Conservation (phyloP, 2,888 invertebrate genomes). For the Troglohyphantes excavatus region DNA sequence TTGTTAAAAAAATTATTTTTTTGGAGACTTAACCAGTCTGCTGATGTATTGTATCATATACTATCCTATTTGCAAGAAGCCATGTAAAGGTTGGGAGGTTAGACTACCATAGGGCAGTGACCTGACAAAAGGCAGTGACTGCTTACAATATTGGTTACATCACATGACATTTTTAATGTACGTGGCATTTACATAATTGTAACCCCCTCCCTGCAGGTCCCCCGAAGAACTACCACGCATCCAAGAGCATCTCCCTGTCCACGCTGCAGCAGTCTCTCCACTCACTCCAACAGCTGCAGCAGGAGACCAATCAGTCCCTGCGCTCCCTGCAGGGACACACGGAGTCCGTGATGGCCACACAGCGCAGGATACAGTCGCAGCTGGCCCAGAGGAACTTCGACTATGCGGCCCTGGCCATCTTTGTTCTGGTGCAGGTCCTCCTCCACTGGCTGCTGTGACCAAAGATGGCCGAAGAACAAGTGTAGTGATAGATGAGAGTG, state of each 20-base stretch:
- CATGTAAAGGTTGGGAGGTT: no score
- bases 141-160: no score
- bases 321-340: constrained; percentile 67
- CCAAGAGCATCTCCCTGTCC: constrained; percentile 55
- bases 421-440: constrained; percentile 72
- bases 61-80: no score
- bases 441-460: constrained; percentile 77
- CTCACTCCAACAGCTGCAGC: constrained; percentile 61
- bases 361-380: constrained; percentile 59
- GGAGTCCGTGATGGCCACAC: constrained; percentile 71
- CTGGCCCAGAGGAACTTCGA: constrained; percentile 50
- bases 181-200: no score
- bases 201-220: constrained; percentile 50
- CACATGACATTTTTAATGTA: no score
- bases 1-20: no score
- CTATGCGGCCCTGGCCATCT: constrained; percentile 52
- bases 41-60: no score
- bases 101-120: no score
- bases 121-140: no score
- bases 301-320: constrained; percentile 69
- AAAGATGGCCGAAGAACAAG: no score
- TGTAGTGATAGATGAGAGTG: no score
- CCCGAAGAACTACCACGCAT: constrained; percentile 54
- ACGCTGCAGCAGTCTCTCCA: constrained; percentile 70
- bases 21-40: no score